Evolutionary conservation across 2,797 vertebrate genomes (phyloP), one percentile per base, ranked within the genome.

Genomic region (Onychomys arenicola): DNA sequence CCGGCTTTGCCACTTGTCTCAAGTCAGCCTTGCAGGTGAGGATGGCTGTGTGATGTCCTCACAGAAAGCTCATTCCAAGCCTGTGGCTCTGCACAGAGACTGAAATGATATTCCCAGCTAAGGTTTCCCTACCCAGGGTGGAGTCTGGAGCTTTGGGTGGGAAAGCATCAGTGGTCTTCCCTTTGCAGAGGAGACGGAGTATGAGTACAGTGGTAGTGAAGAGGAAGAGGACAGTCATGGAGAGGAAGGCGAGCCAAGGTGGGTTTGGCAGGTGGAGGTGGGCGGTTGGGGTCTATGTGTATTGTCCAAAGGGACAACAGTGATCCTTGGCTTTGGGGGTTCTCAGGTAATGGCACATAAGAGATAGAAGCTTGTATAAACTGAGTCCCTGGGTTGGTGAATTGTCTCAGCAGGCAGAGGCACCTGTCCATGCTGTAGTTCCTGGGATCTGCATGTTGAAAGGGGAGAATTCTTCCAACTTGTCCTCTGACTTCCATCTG

Each of bases 131-230:
- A 83, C 77, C 52, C 63, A 27, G 29, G 89, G 93, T 92, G 83
- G 96, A 93, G 89, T 76, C 87, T 94, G 82, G 82, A 83, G 55
- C 77, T 32, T 55, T 93, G 80, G 63, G 49, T 65, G 55, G 84
- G 87, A 77, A 89, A 81, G 86, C 69, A 94, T 55, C 71, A 12
- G 40, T 75, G 96, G 32, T 95, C 91, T 63, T 5, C 75, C 92
- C 65, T 19, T 69, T 90, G 86, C 97, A 99, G 99, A 99, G 96
- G 99, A 99, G 98, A 99, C 99, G 0, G 99, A 99, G 93, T 99
- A 99, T 0, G 99, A 99, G 92, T 99, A 99, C 98, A 99, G 99
- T 1, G 99, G 99, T 85, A 99, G 99, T 23, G 99, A 99, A 94
- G 99, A 99, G 93, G 99, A 99, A 73, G 99, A 99, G 9, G 99